Percentiles rank a stretch among this genome's conserved stretches.
Evolutionary conservation across 1,140 invertebrate genomes (phyloP).

Genomic region (Bombus sylvicola): DNA sequence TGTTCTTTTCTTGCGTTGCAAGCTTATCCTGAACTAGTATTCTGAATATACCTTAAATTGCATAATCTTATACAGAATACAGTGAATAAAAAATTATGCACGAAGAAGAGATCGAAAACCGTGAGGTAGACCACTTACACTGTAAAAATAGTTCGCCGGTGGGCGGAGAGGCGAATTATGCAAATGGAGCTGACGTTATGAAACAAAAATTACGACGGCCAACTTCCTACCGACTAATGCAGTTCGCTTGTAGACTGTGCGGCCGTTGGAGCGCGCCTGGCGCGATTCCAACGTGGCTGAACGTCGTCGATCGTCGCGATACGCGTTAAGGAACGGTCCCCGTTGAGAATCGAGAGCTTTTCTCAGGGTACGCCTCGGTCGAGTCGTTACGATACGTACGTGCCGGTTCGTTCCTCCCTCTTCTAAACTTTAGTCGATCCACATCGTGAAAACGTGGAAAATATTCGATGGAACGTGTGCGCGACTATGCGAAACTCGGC

Average conservation of each 20-base stretch:
- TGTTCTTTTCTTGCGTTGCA: too few relatives aligned
- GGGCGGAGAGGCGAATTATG: conserved; percentile 11
- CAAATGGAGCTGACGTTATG: conserved; percentile 25
- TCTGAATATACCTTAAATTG: too few relatives aligned
- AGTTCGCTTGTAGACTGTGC: conserved; percentile 30
- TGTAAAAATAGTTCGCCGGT: conserved; percentile 17
- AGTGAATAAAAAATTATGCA: not conserved
- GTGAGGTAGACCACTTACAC: not conserved
- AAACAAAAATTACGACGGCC: conserved; percentile 40
- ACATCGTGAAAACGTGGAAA: not conserved
- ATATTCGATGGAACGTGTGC: not conserved
- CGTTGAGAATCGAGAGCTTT: too few relatives aligned
- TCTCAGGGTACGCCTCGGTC: not conserved
- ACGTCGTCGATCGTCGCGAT: not conserved
- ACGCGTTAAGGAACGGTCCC: not conserved
- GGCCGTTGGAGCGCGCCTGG: not conserved
- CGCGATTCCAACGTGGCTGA: not conserved
- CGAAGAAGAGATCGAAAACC: not conserved
- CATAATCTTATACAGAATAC: too few relatives aligned
- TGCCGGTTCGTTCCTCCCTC: not conserved
- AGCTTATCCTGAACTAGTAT: too few relatives aligned
- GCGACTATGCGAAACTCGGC: not conserved
- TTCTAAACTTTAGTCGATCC: not conserved
- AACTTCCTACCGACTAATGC: conserved; percentile 41
- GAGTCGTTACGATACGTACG: not conserved